Base-by-base conservation (phyloP, 2,888 invertebrate species). In the Parapristionchus giblindavisi region DNA sequence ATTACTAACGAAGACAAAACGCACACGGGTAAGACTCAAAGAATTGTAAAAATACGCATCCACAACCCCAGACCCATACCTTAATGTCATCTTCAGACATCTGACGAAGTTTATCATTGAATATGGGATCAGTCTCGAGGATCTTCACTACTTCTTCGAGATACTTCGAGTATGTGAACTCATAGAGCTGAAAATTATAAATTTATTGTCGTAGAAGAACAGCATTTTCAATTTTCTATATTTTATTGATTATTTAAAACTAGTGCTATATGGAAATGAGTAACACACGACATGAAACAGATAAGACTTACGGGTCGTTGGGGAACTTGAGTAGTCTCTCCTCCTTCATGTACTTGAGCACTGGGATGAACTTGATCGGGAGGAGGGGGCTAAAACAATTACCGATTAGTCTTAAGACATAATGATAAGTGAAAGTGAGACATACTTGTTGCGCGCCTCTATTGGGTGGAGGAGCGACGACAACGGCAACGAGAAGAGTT, bases 81-180 rank as follows among this genome's bases (percentile, higher is more conserved):
- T 87, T 87, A 73, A 87, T 87, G 48, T 87, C 86, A 8, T 83
- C 82, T 63, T 86, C 85, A 8, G 79, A 80, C 85, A 86, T 85
- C 11, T 65, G 74, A 71, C 79, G 81, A 65, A 87, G 77, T 29
- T 80, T 77, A 63, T 87, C 85, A n/a, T 76, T 80, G 66, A 87
- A 87, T 72, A 83, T 82, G 4, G 85, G 84, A 38, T 87, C 85
- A 40, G 81, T 83, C 76, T 87, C 87, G 32, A 87, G 76, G 56
- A 86, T 84, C 65, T 83, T 81, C 24, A 87, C 86, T 0, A 87
- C 87, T 72, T 85, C 82, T 77, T 87, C 86, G 54, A 87, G 78
- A 68, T 87, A 87, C 43, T 83, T 85, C 11, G 80, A 79, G 74
- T 87, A 87, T 1, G 85, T 78, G 76, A 87, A 85, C 75, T 85